phyloP scores from a whole-genome alignment of 2,888 invertebrate genomes.

The Phytoseiulus persimilis region DNA sequence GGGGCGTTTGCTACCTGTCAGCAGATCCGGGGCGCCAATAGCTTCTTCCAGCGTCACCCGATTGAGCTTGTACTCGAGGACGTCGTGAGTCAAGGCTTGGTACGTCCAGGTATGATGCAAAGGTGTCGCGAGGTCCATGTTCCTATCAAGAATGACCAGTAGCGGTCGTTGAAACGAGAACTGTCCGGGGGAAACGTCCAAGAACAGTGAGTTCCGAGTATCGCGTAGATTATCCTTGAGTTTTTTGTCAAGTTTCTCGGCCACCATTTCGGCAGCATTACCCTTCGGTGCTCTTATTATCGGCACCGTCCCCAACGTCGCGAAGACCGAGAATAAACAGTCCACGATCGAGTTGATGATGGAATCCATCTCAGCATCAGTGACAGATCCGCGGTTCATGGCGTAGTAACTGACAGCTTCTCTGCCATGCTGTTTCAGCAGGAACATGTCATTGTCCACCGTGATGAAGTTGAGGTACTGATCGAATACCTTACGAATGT shows the following conservation, averaged over 20 bases:
- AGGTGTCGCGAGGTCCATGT: constrained; percentile 92
- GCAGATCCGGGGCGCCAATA: constrained; percentile 47
- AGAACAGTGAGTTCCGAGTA: constrained; percentile 88
- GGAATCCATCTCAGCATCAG: constrained; percentile 86
- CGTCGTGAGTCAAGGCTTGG: constrained; percentile 93
- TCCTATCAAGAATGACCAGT: constrained; percentile 81
- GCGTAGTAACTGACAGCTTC: constrained; percentile 87
- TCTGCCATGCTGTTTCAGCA: constrained; percentile 81
- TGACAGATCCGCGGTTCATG: constrained; percentile 83
- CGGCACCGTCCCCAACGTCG: constrained; percentile 80
- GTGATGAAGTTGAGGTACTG: constrained; percentile 98
- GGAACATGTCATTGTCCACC: constrained; percentile 93
- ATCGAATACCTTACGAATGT: constrained; percentile 90
- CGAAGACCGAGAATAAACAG: constrained; percentile 92
- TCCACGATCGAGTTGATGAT: constrained; percentile 92
- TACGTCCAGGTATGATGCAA: constrained; percentile 99
- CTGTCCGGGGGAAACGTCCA: constrained; percentile 39
- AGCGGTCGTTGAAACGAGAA: constrained; percentile 79
- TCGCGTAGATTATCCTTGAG: constrained; percentile 92
- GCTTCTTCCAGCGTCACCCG: constrained; percentile 66
- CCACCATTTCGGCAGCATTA: constrained; percentile 97
- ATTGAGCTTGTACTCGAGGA: constrained; percentile 81
- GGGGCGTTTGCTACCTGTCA: constrained; percentile 48
- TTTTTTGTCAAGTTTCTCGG: constrained; percentile 91
- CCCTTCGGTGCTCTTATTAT: constrained; percentile 83